Conservation (phyloP, 2,888 invertebrate genomes). For the Eupithecia subumbrata region DNA sequence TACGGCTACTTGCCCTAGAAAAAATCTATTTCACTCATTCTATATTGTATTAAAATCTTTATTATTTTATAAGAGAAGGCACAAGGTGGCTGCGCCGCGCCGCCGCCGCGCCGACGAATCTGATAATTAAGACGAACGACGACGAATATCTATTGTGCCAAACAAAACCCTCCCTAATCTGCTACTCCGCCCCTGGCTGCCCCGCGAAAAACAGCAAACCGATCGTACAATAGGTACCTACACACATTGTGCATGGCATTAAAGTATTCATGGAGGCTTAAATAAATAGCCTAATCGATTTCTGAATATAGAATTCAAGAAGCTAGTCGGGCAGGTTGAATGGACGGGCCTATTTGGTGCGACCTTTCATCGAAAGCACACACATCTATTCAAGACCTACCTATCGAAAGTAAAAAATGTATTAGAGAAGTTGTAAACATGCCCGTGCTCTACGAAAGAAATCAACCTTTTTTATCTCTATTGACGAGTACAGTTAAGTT, state of each 20-base stretch:
- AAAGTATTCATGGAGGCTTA: not conserved
- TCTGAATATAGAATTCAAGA: not conserved
- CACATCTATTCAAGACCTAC: not conserved
- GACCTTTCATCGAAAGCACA: not conserved
- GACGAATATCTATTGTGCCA: not conserved
- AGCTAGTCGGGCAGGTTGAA: not conserved
- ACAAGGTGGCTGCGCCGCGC: too few relatives aligned
- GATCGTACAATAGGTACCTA: not conserved
- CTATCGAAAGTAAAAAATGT: not conserved
- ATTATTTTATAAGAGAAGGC: too few relatives aligned
- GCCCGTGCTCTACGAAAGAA: slow-evolving; percentile 1
- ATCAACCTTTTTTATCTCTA: not conserved
- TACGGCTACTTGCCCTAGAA: too few relatives aligned
- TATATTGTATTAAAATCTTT: too few relatives aligned
- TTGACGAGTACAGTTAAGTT: slow-evolving; percentile 36
- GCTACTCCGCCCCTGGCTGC: not conserved
- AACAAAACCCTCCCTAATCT: not conserved
- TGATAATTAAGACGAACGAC: not conserved
- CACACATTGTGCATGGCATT: not conserved
- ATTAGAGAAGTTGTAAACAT: not conserved
- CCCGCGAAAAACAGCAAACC: not conserved
- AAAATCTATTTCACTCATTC: too few relatives aligned
- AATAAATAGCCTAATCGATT: not conserved
- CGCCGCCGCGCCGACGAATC: not conserved
- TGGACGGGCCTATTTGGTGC: not conserved